Base-by-base conservation (phyloP, 53 echinoderm and acorn worm species). In the Paracentrotus lividus region DNA sequence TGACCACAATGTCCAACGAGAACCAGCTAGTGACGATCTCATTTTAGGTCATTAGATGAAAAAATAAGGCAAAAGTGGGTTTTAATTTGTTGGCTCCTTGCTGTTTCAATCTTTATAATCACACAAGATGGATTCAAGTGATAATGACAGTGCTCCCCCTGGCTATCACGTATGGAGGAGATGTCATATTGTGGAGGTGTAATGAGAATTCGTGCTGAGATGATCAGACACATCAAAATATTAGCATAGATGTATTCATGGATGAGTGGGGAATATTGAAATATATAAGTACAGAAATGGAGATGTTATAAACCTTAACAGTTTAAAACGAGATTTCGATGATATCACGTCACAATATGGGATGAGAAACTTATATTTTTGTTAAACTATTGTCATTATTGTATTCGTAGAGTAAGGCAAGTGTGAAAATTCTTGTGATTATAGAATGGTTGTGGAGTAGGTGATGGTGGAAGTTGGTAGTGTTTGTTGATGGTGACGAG, bases 141-240 rank as follows among this genome's bases (percentile, higher is more conserved):
- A 36, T 36, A 40, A 72, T 72, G 36, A 26, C 26, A 9, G 72
- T 18, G 36, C 0, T 18, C 36, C 72, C 72, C 15, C 1, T 38
- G 20, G 72, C 72, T 16, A 72, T 72, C 72, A 72, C 72, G 72
- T 38, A 72, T 72, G 3, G 72, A 72, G 4, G 72, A 40, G 20
- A 72, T 40, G 40, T 40, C 72, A 38, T 18, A 40, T 38, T 72
- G 18, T 15, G 36, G 1, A 2, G 32, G 72, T 72, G 16, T 72
- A 72, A 72, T 72, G 72, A 72, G 72, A 72, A 40, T 72, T 72
- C 72, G 72, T 72, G 72, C 72, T 72, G 72, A 5, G 72, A 72
- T 8, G 72, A 40, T 16, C 72, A 67, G 72, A 26, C n/a, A n/a
- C n/a, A n/a, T n/a, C n/a, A 40, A 64, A 64, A 8, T 1, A 9